Conservation (phyloP, 2,113 vertebrate species). For the Tauraco erythrolophus region DNA sequence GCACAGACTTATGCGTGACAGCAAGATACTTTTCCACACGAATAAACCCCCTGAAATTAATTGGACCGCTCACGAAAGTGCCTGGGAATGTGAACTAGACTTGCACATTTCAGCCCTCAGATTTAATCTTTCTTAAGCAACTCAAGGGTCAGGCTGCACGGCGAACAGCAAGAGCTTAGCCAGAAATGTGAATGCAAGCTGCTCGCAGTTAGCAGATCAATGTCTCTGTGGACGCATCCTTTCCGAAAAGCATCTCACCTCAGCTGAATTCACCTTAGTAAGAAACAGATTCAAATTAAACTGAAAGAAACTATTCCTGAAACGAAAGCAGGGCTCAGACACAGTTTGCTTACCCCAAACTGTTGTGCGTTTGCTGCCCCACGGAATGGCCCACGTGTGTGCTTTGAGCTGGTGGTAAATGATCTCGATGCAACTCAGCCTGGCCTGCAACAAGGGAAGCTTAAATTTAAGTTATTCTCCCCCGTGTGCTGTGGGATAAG, state of each 20-base stretch:
- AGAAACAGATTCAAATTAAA: not conserved
- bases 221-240: not conserved
- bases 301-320: not conserved
- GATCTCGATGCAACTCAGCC: not conserved
- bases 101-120: not conserved
- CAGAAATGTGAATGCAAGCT: not conserved
- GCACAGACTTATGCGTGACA: not conserved
- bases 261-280: not conserved
- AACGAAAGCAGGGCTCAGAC: not conserved
- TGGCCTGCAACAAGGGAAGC: not conserved
- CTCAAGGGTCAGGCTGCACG: too few species aligned
- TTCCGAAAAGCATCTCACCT: not conserved
- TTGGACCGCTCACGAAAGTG: not conserved
- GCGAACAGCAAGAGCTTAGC: not conserved
- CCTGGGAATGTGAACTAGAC: not conserved
- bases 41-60: conserved; percentile 20
- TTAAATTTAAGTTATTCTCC: not conserved
- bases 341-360: not conserved
- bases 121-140: not conserved
- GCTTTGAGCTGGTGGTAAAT: not conserved
- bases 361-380: not conserved
- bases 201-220: accelerated
- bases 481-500: not conserved
- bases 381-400: accelerated
- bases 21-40: conserved; percentile 5